Evolutionary conservation across 1,140 invertebrate species (phyloP).

Genomic region (Paracyclopina nana): DNA sequence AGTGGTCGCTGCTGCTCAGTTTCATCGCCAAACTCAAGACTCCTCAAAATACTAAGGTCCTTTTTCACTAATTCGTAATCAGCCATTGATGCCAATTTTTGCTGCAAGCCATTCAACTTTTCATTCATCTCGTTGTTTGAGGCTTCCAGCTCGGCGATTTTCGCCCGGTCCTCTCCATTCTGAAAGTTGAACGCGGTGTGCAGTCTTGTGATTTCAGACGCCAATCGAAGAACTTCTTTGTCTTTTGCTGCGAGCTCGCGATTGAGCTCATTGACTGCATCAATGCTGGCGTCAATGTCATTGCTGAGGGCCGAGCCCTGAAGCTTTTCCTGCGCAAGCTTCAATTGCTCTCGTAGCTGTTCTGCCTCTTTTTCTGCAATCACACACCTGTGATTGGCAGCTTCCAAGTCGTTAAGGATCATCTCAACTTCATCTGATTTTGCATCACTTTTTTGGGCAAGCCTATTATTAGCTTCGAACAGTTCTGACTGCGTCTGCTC

Average conservation of each 20-base stretch:
- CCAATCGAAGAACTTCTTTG: background rate
- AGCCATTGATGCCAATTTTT: background rate
- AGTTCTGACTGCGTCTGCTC: background rate
- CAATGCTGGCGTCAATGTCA: too few species aligned
- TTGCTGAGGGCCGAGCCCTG: too few species aligned
- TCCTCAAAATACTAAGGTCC: conserved; percentile 17
- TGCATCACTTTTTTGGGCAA: conserved; percentile 10
- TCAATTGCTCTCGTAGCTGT: background rate
- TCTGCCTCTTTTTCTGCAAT: conserved; percentile 3
- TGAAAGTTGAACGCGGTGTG: too few species aligned
- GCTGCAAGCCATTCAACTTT: too few species aligned
- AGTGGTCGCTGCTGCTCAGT: conserved; percentile 33
- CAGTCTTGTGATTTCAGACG: background rate
- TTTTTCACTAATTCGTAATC: conserved; percentile 18
- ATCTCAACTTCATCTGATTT: conserved; percentile 10
- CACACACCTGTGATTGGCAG: background rate
- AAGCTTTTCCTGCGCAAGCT: background rate
- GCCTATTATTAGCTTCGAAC: background rate
- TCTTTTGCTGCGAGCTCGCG: background rate
- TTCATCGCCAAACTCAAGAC: conserved; percentile 7
- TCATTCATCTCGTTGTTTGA: background rate
- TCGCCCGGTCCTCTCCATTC: background rate
- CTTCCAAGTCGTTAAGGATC: conserved; percentile 9
- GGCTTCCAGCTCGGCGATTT: background rate
- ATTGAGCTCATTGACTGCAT: too few species aligned